These are phyloP conservation scores for Microctonus brassicae DNA, from an alignment of 2,888 invertebrate species.

Conservation along the genomic window DNA sequence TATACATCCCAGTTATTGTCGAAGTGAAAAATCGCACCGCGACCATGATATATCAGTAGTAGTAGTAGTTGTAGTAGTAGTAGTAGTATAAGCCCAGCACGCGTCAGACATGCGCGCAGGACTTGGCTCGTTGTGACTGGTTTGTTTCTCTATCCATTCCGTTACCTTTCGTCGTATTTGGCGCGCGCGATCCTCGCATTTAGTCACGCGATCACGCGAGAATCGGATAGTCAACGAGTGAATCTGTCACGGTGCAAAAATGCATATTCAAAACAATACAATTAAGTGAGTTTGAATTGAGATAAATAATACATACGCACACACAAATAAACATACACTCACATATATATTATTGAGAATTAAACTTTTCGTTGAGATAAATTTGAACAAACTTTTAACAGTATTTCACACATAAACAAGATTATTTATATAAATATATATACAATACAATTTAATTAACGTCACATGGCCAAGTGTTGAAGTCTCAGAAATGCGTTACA, in stretches of 20 bases:
- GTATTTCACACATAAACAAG: not conserved
- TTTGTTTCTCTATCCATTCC: not conserved
- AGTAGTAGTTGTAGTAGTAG: no score
- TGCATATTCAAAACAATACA: not conserved
- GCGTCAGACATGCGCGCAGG: conserved; percentile 59
- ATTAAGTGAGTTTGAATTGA: not conserved
- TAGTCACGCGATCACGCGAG: conserved; percentile 52
- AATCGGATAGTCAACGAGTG: conserved; percentile 2
- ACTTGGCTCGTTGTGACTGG: conserved; percentile 33
- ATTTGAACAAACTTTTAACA: not conserved
- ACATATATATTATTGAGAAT: no score
- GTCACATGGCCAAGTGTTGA: not conserved
- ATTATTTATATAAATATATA: no score
- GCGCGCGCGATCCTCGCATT: conserved; percentile 48
- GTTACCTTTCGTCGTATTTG: conserved; percentile 38
- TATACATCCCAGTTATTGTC: no score
- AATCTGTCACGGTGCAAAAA: not conserved
- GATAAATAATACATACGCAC: no score
- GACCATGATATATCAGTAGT: conserved; percentile 47
- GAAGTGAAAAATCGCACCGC: conserved; percentile 2
- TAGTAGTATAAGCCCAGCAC: no score
- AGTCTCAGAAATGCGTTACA: not conserved
- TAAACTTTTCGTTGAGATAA: not conserved
- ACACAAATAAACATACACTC: no score
- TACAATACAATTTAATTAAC: not conserved